Conservation (phyloP, 2,888 invertebrate species). For the Anticlea derivata region DNA sequence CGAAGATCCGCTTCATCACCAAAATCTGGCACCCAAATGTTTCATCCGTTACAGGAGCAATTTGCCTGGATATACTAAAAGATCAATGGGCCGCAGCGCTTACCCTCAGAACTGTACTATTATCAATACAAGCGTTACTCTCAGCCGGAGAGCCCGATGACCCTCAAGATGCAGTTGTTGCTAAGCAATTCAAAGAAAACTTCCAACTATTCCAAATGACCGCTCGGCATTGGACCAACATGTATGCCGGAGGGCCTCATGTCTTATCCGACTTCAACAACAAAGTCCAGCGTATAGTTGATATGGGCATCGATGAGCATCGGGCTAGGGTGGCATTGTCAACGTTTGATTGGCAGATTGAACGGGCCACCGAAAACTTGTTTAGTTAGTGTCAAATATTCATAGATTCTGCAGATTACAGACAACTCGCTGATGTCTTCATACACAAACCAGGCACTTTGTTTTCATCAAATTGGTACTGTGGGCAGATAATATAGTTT, state of each 20-base stretch:
- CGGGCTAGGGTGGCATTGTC: constrained; percentile 95
- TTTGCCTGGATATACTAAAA: constrained; percentile 99
- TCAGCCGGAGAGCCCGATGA: constrained; percentile 96
- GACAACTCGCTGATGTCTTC: no score
- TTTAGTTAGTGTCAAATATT: constrained; percentile 57
- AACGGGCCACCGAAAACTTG: constrained; percentile 92
- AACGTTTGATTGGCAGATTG: constrained; percentile 96
- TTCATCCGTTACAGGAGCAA: constrained; percentile 98
- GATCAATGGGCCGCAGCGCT: constrained; percentile 99
- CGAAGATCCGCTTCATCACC: constrained; percentile 98
- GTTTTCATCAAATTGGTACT: no score
- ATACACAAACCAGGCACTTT: no score
- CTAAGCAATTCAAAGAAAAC: constrained; percentile 97
- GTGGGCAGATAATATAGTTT: no score
- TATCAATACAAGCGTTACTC: constrained; percentile 97
- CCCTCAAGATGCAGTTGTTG: constrained; percentile 98
- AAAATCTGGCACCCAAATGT: constrained; percentile 99
- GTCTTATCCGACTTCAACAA: constrained; percentile 89
- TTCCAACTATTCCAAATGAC: constrained; percentile 94
- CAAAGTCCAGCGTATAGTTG: constrained; percentile 93
- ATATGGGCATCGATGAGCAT: constrained; percentile 97
- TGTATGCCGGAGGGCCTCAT: constrained; percentile 92
- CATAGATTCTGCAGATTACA: not conserved
- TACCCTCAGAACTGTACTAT: constrained; percentile 96
- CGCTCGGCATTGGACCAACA: constrained; percentile 97